Conservation (phyloP, 2,888 invertebrate species). For the Rhimphoctona megacephalus region DNA sequence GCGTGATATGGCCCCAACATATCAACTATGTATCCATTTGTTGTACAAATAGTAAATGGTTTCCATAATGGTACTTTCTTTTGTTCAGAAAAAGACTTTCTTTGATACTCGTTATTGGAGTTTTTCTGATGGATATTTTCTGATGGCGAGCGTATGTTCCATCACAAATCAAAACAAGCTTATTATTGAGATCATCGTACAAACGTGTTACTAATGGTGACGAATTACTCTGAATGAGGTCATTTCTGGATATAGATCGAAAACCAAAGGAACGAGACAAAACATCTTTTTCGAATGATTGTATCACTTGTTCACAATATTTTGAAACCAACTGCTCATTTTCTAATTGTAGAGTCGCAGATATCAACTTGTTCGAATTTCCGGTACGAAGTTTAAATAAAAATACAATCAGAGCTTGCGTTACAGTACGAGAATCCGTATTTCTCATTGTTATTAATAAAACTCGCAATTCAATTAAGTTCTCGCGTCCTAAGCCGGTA, state of each 20-base stretch:
- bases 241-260: constrained; percentile 55
- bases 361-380: constrained; percentile 48
- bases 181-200: constrained; percentile 46
- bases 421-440: constrained; percentile 34
- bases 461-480: constrained; percentile 12
- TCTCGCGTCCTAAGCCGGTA: constrained; percentile 26
- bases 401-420: constrained; percentile 43
- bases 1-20: constrained; percentile 70
- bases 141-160: constrained; percentile 70
- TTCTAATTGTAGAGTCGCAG: constrained; percentile 14
- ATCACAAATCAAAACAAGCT: constrained; percentile 68
- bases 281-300: constrained; percentile 72
- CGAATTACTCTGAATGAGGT: constrained; percentile 67
- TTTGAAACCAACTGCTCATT: constrained; percentile 59
- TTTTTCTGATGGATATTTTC: too few species aligned
- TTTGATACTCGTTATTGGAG: constrained; percentile 68
- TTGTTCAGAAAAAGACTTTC: constrained; percentile 71
- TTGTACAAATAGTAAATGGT: constrained; percentile 74
- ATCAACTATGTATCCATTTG: constrained; percentile 72
- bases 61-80: constrained; percentile 74
- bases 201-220: constrained; percentile 59
- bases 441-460: constrained; percentile 27
- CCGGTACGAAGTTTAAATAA: constrained; percentile 54
- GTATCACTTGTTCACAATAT: constrained; percentile 65
- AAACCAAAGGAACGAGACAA: constrained; percentile 68